Evolutionary conservation across 2,888 invertebrate genomes (phyloP).

Genomic region (Pinctada fucata): DNA sequence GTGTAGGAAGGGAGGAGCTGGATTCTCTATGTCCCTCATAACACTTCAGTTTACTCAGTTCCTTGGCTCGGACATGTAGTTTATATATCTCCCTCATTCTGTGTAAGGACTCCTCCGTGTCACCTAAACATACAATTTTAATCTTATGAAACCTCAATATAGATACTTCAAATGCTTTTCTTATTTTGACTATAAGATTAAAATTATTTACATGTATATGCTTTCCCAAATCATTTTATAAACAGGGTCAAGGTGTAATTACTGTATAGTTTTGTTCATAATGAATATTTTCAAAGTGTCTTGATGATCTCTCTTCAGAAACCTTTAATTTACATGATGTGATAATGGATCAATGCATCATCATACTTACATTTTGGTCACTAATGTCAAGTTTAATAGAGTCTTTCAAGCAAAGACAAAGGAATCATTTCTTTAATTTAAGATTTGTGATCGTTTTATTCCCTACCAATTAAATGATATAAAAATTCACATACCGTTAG

Average conservation of each 20-base stretch:
- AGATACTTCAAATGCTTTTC: not conserved
- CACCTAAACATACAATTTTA: slow-evolving; percentile 20
- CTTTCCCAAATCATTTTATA: too few species aligned
- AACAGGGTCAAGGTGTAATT: too few species aligned
- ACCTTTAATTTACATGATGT: too few species aligned
- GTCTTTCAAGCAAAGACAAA: too few species aligned
- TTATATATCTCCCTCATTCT: slow-evolving; percentile 57
- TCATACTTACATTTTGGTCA: too few species aligned
- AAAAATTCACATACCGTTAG: slow-evolving; percentile 47
- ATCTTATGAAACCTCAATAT: not conserved
- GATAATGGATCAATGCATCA: too few species aligned
- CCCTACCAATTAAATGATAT: not conserved
- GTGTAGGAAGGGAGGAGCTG: not conserved
- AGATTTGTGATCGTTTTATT: too few species aligned
- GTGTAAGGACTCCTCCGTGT: slow-evolving; percentile 32
- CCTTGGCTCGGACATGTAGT: slow-evolving; percentile 65
- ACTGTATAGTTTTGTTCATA: too few species aligned
- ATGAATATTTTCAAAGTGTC: too few species aligned
- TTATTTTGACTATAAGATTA: not conserved
- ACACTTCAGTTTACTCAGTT: slow-evolving; percentile 62
- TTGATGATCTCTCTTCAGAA: too few species aligned
- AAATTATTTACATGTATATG: not conserved
- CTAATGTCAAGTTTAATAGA: too few species aligned
- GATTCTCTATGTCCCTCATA: slow-evolving; percentile 44
- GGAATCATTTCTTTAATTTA: too few species aligned